phyloP scores from a whole-genome alignment of 2,888 invertebrate genomes.

The Helleia helle region DNA sequence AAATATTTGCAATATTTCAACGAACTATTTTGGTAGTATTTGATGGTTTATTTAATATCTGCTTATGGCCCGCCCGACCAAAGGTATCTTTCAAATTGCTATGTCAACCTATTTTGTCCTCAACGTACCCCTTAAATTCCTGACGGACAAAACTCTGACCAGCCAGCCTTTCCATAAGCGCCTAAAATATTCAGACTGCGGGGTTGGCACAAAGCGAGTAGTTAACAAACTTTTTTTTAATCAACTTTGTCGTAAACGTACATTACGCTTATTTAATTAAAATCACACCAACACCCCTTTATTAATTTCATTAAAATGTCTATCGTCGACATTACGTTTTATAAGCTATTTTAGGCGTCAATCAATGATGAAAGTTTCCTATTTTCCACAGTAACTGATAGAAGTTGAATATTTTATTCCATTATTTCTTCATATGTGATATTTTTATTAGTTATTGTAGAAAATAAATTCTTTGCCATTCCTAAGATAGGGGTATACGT shows the following conservation, averaged over 20 bases:
- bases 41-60: neutral
- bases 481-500: too few relatives aligned
- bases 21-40: neutral
- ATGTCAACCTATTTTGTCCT: neutral
- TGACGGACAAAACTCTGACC: neutral
- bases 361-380: too few relatives aligned
- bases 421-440: too few relatives aligned
- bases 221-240: slow-evolving; percentile 1
- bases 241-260: slow-evolving; percentile 1
- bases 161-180: slow-evolving; percentile 1
- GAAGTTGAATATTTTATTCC: too few relatives aligned
- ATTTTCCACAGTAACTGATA: too few relatives aligned
- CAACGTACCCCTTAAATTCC: slow-evolving; percentile 1
- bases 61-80: neutral
- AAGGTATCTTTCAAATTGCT: slow-evolving; percentile 4
- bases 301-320: too few relatives aligned
- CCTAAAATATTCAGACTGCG: slow-evolving; percentile 3
- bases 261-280: neutral
- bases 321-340: too few relatives aligned
- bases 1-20: too few relatives aligned
- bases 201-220: neutral
- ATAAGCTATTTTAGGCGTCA: too few relatives aligned
- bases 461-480: too few relatives aligned
- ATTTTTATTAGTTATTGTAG: too few relatives aligned
- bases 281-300: neutral